Evolutionary conservation across 2,888 invertebrate genomes (phyloP).

Genomic region (Erpobdella octoculata): DNA sequence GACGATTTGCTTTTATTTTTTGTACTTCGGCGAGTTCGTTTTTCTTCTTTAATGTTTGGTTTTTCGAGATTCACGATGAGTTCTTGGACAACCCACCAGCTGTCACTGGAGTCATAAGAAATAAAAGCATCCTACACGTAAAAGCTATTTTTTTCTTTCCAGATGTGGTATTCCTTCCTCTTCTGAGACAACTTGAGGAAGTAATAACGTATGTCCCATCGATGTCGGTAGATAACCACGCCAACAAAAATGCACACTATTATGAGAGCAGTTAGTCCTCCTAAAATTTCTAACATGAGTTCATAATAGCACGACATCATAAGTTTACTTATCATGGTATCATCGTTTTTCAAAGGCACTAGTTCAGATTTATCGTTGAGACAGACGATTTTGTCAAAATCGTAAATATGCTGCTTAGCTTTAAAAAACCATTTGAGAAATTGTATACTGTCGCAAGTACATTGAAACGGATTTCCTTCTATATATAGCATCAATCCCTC

Average conservation of each 20-base stretch:
- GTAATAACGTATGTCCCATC: conserved; percentile 27
- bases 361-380: background rate
- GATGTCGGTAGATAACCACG: background rate
- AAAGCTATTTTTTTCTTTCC: background rate
- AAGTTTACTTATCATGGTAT: background rate
- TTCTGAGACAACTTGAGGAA: background rate
- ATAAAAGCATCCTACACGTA: conserved; percentile 19
- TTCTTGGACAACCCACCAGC: background rate
- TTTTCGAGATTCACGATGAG: background rate
- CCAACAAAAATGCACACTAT: background rate
- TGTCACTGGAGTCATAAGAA: conserved; percentile 10
- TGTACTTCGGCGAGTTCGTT: background rate
- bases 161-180: background rate
- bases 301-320: background rate
- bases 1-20: background rate
- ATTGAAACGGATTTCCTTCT: too few species aligned
- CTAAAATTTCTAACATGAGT: background rate
- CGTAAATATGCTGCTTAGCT: too few species aligned
- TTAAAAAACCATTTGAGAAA: too few species aligned
- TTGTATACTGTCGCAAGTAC: too few species aligned
- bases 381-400: background rate
- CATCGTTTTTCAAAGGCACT: background rate
- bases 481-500: too few species aligned
- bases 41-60: background rate
- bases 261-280: background rate